Base-by-base conservation (phyloP, 2,888 invertebrate species). In the Ennomos quercinarius region DNA sequence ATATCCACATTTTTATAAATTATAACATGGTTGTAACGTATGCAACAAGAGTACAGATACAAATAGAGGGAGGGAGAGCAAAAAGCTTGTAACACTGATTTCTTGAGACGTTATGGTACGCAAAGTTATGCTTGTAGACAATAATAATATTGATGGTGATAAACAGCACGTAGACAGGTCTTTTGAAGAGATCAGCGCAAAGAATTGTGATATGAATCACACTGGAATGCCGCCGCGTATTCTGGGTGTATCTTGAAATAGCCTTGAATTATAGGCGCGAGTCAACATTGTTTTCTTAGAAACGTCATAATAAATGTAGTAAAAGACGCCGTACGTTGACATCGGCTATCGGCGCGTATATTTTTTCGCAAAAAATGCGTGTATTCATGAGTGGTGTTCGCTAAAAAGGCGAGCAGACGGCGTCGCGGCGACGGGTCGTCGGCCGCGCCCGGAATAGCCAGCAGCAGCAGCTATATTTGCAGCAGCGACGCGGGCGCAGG, bases 341-440 rank as follows among this genome's bases (percentile, higher is more conserved):
- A 84, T 86, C 84, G 72, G 65, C 62, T 64, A 74, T n/a, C n/a
- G n/a, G n/a, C n/a, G n/a, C n/a, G n/a, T 80, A 84, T 87, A 85
- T 87, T 86, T 79, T 80, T 80, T 84, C 80, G 86, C 86, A 86
- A 91, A 91, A 91, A 89, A 86, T 86, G 80, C 73, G 78, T 81
- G 75, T 82, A 84, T 87, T 87, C 45, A 85, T 89, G 86, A 87
- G 86, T 81, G 76, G 83, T 83, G 84, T 86, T 86, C 84, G 86
- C 89, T 91, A 90, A 91, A 90, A 89, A 89, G 91, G 91, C 87
- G 87, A 83, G 84, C 88, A 92, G 91, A 92, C 92, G 90, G 92
- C 92, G 92, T 91, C 91, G 91, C 91, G 90, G 86, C 90, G 89
- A 72, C 87, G 90, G 91, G 92, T 92, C 92, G 92, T 86, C 91